Base-by-base conservation (phyloP, 2,888 invertebrate species). In the Aspidiotus destructor region DNA sequence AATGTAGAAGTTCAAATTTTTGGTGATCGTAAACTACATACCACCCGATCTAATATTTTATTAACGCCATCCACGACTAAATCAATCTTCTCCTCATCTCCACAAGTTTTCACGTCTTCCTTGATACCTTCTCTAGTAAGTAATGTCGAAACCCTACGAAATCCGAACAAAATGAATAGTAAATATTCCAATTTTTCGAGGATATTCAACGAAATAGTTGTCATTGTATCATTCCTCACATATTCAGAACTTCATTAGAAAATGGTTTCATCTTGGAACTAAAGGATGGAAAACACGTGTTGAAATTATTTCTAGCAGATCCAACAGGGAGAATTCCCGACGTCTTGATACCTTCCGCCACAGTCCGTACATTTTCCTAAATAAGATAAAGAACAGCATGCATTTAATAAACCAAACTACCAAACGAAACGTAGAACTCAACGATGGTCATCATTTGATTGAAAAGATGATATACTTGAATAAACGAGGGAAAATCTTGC, bases 31-130 rank as follows among this genome's bases (percentile, higher is more conserved):
- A 48, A n/a, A 48, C 48, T 42, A 52, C 58, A 84, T 75, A 88
- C 88, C 62, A 91, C 85, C 75, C 86, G 83, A 75, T 95, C 94
- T 62, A 94, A 79, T 70, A 93, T 82, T 60, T 83, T 81, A 78
- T 95, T 94, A 79, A 92, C 94, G 13, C 85, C 85, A 74, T 93
- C 92, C 41, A 87, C 80, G 11, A 95, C 75, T 73, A 88, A 81
- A 71, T 94, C 93, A 73, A 86, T 84, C 75, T 85, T 84, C 72
- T 86, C 86, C 62, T 86, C 86, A 1, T 80, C 72, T 69, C 83
- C 82, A 40, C 83, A 77, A 44, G 78, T 78, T 71, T 78, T 78
- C 70, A 86, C 81, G 71, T 82, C 84, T 10, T 81, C 81, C 61
- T 80, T 79, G 13, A 84, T 75, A 44, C 84, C 81, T 71, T 84